Evolutionary conservation across 2,888 invertebrate species (phyloP).

Genomic region (Agapetus fuscipes): DNA sequence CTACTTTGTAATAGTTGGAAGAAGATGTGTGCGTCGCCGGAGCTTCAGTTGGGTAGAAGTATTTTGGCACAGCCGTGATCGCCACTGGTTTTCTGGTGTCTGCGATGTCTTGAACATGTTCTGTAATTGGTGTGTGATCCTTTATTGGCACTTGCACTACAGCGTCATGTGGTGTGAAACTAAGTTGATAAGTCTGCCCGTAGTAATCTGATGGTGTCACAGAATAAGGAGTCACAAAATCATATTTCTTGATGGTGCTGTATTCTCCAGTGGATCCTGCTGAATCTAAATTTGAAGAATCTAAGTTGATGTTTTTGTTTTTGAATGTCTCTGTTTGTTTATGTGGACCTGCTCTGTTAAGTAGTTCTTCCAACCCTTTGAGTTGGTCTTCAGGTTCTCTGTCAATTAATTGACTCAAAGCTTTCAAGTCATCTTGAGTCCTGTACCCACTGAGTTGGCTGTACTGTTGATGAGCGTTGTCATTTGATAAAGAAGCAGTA

Average conservation of each 20-base stretch:
- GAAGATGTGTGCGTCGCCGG: conserved; percentile 27
- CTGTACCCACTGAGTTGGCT: conserved; percentile 11
- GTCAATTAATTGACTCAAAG: conserved; percentile 38
- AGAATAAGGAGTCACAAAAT: conserved; percentile 4
- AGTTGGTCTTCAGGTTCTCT: conserved; percentile 41
- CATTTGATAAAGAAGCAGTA: not conserved
- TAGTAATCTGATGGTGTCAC: conserved; percentile 1
- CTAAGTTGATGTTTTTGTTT: too few relatives aligned
- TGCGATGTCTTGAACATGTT: conserved; percentile 36
- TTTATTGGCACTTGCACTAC: conserved; percentile 22
- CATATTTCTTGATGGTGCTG: too few relatives aligned
- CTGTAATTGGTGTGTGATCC: conserved; percentile 39
- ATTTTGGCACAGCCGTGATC: conserved; percentile 24
- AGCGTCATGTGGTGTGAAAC: conserved; percentile 1
- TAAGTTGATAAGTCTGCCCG: conserved; percentile 1
- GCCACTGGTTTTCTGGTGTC: conserved; percentile 29
- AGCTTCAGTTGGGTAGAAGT: conserved; percentile 22
- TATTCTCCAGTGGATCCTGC: too few relatives aligned
- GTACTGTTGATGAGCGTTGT: conserved; percentile 4
- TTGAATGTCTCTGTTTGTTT: too few relatives aligned
- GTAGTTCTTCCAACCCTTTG: conserved; percentile 38
- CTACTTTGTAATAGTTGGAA: conserved; percentile 32
- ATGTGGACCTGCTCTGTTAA: too few relatives aligned
- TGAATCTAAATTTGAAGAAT: too few relatives aligned
- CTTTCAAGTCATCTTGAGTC: conserved; percentile 9